Base-by-base conservation (phyloP, 2,797 vertebrate species). In the Muscicapa striata region DNA sequence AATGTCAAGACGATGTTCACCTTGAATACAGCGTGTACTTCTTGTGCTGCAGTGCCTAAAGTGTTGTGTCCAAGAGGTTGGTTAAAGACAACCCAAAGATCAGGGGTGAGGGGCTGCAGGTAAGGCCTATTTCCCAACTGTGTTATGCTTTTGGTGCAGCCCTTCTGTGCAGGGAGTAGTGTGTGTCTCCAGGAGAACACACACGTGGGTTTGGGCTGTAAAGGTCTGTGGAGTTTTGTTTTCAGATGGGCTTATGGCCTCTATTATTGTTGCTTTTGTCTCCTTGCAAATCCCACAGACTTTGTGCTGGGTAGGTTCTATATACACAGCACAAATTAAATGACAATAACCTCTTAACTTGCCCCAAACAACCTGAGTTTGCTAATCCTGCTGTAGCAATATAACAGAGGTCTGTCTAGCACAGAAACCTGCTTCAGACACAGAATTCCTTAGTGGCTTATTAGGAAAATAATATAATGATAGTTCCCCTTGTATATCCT, bases 91-190 rank as follows among this genome's bases (percentile, higher is more conserved):
- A 94, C 72, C 3, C 80, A 63, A 29, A 78, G 68, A 21, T 20
- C 43, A 5, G 96, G 96, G 8, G 93, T 90, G n/a, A 94, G 81
- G 84, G 98, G 95, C 95, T 99, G 99, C 98, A 98, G 98, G 99
- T 99, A 96, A 59, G 93, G 15, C 8, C 43, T 32, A 0, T 87
- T 82, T 84, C 15, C 51, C 52, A 8, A 51, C 54, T 32, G 7
- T 3, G 15, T 49, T 16, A 36, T 54, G 30, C 27, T 81, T 74
- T 78, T 49, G 49, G 18, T 52, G 38, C 61, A 54, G 16, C 64
- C 30, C 36, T 69, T 62, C 62, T 77, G 1, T 36, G 57, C 46
- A 45, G 52, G 58, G 22, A 34, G 20, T 7, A 24, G 34, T 9
- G 15, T 51, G 16, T 40, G 29, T 70, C 38, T 82, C 63, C 34